Conservation (phyloP, 92 coral and sea anemone genomes). For the Zoanthus gigantus region DNA sequence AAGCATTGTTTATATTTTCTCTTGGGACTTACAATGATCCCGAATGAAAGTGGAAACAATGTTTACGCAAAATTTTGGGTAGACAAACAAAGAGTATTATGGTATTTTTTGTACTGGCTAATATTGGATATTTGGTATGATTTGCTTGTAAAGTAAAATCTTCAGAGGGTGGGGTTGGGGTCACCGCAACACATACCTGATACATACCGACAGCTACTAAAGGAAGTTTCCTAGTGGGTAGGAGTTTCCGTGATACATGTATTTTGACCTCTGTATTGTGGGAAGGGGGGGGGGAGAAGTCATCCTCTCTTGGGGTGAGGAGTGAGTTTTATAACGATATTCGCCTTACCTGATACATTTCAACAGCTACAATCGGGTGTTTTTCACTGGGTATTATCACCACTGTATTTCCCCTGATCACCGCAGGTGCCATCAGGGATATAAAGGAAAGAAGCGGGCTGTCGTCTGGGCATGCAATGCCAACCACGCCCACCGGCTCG, state of each 20-base stretch:
- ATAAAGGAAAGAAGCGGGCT: slow-evolving; percentile 93
- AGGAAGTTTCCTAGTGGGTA: no score
- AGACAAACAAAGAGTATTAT: no score
- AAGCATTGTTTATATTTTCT: no score
- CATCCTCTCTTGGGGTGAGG: background rate
- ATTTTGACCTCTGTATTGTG: background rate
- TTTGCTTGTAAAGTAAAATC: no score
- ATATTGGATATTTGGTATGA: no score
- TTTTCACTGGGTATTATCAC: slow-evolving; percentile 92
- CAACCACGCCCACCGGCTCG: slow-evolving; percentile 95
- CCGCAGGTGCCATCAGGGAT: slow-evolving; percentile 92
- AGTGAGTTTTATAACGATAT: background rate
- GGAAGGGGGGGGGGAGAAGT: background rate
- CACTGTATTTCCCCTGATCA: slow-evolving; percentile 92
- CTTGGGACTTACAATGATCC: no score
- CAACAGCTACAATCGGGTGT: slow-evolving; percentile 88
- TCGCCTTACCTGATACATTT: slow-evolving; percentile 91
- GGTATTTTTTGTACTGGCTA: no score
- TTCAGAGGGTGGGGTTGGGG: no score
- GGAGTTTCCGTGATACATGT: background rate
- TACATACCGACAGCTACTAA: no score
- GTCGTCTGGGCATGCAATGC: slow-evolving; percentile 91
- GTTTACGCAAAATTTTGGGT: no score
- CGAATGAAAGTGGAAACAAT: no score
- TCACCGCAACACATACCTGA: no score